Base-by-base conservation (phyloP, 2,113 vertebrate species). In the Sebastes schlegelii region DNA sequence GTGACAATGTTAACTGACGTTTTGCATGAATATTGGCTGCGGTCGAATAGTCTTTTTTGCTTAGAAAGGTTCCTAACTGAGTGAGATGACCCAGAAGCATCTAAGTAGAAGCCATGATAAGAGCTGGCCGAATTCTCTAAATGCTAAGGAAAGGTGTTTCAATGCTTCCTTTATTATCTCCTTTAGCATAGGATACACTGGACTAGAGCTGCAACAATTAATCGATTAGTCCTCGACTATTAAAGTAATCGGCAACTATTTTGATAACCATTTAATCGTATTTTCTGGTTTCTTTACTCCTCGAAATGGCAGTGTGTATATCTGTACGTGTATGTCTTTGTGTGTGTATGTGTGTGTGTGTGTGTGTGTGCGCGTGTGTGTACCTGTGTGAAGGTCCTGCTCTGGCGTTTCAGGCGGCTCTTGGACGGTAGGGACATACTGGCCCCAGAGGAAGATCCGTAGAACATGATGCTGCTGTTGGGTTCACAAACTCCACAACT, bases 381-480 rank as follows among this genome's bases (percentile, higher is more conserved):
- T 77, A 94, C 93, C 91, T 95, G 96, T 0, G 97, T 98, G 80
- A 99, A 95, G 66, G 98, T 96, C 23, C 97, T 96, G 92, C 97
- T 95, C 94, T 98, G 98, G 13, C 98, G 96, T 91, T 98, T 98
- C 83, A 99, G 93, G 10, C 96, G 97, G 93, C 77, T 96, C 94
- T 98, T 99, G 91, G 96, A 95, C 0, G 97, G 97, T 0, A 98
- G 97, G 74, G 97, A 96, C 98, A 97, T 97, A 91, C 94, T 94
- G 79, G 95, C 93, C 91, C 94, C 94, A 1, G 95, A 95, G 7
- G 97, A 96, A 6, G 97, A 96, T 79, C 97, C 97, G 88, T 99
- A 98, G 73, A 99, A 99, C 98, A 99, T 97, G 49, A 83, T 84
- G 95, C 42, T 86, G 9, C 77, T 78, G 52, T 74, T 71, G 80